phyloP scores from a whole-genome alignment of 2,888 invertebrate genomes.

The Microdon myrmicae region DNA sequence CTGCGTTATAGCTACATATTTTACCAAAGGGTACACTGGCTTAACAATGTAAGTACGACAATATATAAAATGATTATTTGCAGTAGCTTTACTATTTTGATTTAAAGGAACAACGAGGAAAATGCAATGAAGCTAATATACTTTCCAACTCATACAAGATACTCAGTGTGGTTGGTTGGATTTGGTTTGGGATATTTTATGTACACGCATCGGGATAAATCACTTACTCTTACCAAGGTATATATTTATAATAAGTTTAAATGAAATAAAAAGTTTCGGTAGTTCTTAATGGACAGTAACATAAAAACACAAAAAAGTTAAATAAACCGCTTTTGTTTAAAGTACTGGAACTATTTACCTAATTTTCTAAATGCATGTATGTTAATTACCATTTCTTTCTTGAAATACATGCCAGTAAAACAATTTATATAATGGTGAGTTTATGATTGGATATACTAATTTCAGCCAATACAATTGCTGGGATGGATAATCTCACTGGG shows the following conservation, averaged over 20 bases:
- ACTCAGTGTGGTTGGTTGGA: slow-evolving; percentile 60
- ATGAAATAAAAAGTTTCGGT: no score
- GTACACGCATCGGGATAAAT: slow-evolving; percentile 49
- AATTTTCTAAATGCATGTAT: no score
- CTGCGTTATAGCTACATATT: slow-evolving; percentile 28
- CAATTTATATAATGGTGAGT: no score
- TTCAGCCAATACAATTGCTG: slow-evolving; percentile 11
- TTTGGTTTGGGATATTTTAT: slow-evolving; percentile 58
- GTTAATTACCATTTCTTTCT: slow-evolving; percentile 2
- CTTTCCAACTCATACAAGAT: slow-evolving; percentile 56
- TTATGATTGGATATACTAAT: no score
- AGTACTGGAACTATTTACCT: no score
- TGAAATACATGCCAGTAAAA: neutral
- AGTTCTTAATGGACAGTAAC: no score
- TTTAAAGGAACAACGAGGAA: slow-evolving; percentile 2
- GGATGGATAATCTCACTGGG: slow-evolving; percentile 40
- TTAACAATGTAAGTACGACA: slow-evolving; percentile 13
- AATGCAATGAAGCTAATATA: slow-evolving; percentile 46
- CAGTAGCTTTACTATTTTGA: neutral
- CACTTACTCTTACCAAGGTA: slow-evolving; percentile 40
- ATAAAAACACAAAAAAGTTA: no score
- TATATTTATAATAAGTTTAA: no score
- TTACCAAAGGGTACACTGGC: slow-evolving; percentile 8
- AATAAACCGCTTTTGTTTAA: no score
- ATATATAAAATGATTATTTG: neutral